Evolutionary conservation across 2,113 vertebrate genomes (phyloP).

Genomic region (Orcinus orca): DNA sequence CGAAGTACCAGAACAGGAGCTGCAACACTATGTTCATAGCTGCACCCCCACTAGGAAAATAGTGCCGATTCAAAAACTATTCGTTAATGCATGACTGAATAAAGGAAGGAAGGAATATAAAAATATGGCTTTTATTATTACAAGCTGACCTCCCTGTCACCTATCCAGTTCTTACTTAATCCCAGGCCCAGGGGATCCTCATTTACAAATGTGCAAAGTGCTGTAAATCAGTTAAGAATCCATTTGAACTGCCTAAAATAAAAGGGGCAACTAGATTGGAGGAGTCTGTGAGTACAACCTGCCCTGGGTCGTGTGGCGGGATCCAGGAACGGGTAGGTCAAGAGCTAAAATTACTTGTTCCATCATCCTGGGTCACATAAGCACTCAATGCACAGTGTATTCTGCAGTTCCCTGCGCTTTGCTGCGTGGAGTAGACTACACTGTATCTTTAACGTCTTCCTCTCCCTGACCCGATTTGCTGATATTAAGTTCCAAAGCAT

Average conservation of each 20-base stretch:
- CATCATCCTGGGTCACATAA: neutral
- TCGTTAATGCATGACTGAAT: neutral
- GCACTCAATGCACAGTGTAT: neutral
- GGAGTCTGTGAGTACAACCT: neutral
- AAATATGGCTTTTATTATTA: neutral
- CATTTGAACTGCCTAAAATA: neutral
- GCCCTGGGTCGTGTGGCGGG: neutral
- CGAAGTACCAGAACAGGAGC: neutral
- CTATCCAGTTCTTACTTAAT: neutral
- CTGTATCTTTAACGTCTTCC: slow-evolving; percentile 19
- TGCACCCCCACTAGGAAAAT: neutral
- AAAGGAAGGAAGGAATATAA: neutral
- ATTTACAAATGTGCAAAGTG: neutral
- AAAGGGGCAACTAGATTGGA: neutral
- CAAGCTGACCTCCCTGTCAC: neutral
- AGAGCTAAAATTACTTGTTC: neutral
- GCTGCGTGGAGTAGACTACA: neutral
- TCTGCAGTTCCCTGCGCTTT: neutral
- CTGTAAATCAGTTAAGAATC: neutral
- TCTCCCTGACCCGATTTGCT: neutral
- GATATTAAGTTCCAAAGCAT: neutral
- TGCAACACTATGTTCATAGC: neutral
- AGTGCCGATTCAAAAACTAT: neutral
- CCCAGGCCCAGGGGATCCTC: neutral
- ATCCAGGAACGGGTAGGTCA: neutral